These are phyloP conservation scores for Orius insidiosus DNA, from an alignment of 1,140 invertebrate species.

Conservation along the genomic window DNA sequence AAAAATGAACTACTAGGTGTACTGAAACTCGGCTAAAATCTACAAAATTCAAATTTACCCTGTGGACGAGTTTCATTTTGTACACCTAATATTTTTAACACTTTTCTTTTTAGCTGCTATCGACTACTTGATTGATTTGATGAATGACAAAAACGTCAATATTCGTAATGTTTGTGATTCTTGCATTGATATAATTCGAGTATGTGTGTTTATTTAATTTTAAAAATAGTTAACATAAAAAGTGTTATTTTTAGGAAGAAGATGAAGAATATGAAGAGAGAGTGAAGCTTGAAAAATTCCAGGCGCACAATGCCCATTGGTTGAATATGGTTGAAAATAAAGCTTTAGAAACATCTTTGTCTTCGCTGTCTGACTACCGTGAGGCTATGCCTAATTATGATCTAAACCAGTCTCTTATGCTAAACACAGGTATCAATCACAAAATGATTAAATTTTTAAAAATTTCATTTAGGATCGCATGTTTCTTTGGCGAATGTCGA, in stretches of 20 bases:
- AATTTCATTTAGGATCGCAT: conserved; percentile 24
- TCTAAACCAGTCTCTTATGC: conserved; percentile 47
- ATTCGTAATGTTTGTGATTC: conserved; percentile 83
- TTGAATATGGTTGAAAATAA: conserved; percentile 78
- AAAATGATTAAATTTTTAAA: conserved; percentile 2
- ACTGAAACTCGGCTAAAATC: no score
- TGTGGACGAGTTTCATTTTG: no score
- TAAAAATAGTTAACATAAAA: conserved; percentile 1
- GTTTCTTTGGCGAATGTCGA: conserved; percentile 28
- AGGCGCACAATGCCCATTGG: conserved; percentile 95
- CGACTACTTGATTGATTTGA: conserved; percentile 91
- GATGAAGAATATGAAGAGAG: conserved; percentile 78
- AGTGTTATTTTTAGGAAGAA: conserved; percentile 39
- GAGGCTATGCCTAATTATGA: conserved; percentile 52
- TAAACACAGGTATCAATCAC: conserved; percentile 39
- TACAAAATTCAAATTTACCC: no score
- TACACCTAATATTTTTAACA: conserved; percentile 3
- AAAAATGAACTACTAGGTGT: no score
- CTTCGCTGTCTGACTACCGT: conserved; percentile 34
- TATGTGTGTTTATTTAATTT: conserved; percentile 26
- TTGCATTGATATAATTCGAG: conserved; percentile 80
- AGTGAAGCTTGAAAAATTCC: conserved; percentile 87
- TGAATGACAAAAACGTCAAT: conserved; percentile 91
- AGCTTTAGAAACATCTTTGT: conserved; percentile 32
- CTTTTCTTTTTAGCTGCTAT: conserved; percentile 26